Base-by-base conservation (phyloP, 2,888 invertebrate genomes). In the Melinopterus prodromus region DNA sequence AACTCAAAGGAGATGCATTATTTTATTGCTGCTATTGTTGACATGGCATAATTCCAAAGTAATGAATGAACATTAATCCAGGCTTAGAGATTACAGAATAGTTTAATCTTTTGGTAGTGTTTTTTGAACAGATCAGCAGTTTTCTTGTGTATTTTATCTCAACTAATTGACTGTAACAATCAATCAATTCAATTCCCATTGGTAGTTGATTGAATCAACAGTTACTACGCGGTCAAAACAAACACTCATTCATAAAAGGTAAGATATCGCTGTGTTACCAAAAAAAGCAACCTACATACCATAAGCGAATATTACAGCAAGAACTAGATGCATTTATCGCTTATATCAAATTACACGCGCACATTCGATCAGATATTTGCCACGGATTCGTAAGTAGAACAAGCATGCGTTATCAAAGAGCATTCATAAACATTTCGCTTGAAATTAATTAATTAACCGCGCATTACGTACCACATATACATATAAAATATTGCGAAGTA, bases 211-310 rank as follows among this genome's bases (percentile, higher is more conserved):
- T 53, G 53, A 12, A 53, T 53, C 53, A 53, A 53, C 53, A 53
- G 53, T 53, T 53, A 53, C 53, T 53, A 53, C 53, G 53, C 53
- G 26, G 26, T 26, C 26, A 53, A 53, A 53, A 53, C 53, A 53
- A 53, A 53, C 7, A 12, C 12, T 53, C 53, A 53, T 53, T 53
- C 53, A 53, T 53, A 4, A 53, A 53, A 53, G 53, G 53, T 12
- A 53, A 53, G 53, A 53, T 53, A 3, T 12, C 12, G 53, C 7
- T 53, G 53, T 53, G 53, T 53, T 53, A 53, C 53, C 53, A 53
- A 53, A 53, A 26, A 53, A 53, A 53, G 69, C 79, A 81, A 76
- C 81, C 81, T 79, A 81, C 81, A 81, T 81, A 81, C 81, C 80
- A 77, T 80, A 81, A 77, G 79, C 36, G 77, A 78, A 70, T 74